phyloP scores from a whole-genome alignment of 2,797 vertebrate species.

The Coccyzus lansbergi region DNA sequence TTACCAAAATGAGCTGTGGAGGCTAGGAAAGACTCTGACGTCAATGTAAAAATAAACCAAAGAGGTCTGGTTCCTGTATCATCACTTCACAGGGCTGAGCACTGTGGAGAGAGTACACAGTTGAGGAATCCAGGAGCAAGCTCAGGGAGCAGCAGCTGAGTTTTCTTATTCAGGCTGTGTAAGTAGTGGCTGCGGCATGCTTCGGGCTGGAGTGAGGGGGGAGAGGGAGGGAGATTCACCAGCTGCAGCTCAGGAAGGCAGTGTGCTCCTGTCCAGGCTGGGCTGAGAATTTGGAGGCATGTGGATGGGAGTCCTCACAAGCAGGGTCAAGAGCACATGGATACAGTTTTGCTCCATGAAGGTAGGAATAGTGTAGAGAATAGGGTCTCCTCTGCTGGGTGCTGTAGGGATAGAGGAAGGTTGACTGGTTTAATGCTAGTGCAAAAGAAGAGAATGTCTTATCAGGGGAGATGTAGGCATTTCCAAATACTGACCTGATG shows the following conservation, averaged over 20 bases:
- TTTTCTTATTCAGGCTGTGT: not conserved
- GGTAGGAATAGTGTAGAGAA: not conserved
- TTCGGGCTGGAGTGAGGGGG: not conserved
- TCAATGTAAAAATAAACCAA: conserved; percentile 76
- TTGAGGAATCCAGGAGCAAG: not conserved
- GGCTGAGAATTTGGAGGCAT: not conserved
- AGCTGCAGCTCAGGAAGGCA: not conserved
- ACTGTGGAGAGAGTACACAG: not conserved
- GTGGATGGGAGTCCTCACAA: not conserved
- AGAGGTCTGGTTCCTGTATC: conserved; percentile 67
- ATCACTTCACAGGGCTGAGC: not conserved
- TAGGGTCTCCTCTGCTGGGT: accelerated
- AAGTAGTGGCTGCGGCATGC: not conserved
- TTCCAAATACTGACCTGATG: not conserved
- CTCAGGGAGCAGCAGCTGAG: conserved; percentile 15
- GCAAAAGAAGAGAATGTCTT: not conserved
- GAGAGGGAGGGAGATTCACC: not conserved
- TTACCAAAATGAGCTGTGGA: conserved; percentile 68
- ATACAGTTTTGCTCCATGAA: not conserved
- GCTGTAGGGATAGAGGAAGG: not conserved
- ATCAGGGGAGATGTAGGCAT: accelerated
- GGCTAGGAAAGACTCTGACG: conserved; percentile 72
- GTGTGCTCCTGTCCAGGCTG: not conserved
- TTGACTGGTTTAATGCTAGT: not conserved
- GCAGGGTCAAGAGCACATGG: not conserved